Conservation (phyloP, 2,797 vertebrate species). For the Helicolenus hilgendorfi region DNA sequence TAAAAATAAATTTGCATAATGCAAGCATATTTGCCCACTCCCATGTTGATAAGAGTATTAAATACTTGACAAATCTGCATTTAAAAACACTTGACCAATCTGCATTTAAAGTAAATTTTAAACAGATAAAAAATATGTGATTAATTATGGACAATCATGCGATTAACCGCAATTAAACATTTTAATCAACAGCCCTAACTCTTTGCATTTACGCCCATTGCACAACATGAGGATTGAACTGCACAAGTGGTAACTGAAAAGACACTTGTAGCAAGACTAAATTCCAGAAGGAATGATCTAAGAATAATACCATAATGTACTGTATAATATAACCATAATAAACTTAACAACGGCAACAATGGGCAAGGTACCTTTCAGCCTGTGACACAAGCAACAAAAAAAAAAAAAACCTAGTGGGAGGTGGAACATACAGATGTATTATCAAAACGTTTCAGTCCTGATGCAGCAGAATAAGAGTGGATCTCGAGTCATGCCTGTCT, state of each 20-base stretch:
- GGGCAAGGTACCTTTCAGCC: neutral
- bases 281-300: neutral
- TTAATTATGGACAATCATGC: no score
- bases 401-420: neutral
- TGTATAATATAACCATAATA: neutral
- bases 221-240: neutral
- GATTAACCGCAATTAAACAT: no score
- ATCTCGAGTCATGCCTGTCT: constrained; percentile 73
- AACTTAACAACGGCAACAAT: neutral
- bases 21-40: no score
- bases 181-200: no score
- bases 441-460: constrained; percentile 33
- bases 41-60: no score
- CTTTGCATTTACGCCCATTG: neutral
- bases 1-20: no score
- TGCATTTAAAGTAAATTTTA: no score
- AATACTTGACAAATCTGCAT: no score
- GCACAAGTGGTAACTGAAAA: neutral
- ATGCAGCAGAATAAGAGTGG: constrained; percentile 48
- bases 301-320: neutral
- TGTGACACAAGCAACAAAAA: neutral
- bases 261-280: neutral
- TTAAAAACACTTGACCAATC: no score
- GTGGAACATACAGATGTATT: constrained; percentile 18
- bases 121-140: no score